Conservation (phyloP, 2,888 invertebrate species). For the Netelia fuscicornis region DNA sequence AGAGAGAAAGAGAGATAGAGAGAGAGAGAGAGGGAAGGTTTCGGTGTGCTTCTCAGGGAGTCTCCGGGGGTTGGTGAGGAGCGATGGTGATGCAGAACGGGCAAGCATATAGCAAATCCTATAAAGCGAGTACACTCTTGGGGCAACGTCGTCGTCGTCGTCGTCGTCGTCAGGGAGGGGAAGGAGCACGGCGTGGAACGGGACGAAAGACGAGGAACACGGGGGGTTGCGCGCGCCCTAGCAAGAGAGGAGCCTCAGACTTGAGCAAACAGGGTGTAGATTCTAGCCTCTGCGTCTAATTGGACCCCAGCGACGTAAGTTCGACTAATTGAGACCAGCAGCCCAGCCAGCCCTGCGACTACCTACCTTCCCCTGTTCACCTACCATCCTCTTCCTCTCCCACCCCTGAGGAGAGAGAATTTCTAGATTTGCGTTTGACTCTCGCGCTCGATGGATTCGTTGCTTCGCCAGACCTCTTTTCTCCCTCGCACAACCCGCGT, state of each 20-base stretch:
- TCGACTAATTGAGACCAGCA: conserved; percentile 85
- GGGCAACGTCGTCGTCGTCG: background rate
- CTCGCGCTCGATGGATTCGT: conserved; percentile 69
- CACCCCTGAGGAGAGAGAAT: conserved; percentile 58
- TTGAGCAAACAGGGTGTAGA: conserved; percentile 84
- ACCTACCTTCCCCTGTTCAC: conserved; percentile 9
- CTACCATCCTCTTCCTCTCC: too few relatives aligned
- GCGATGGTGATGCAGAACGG: conserved; percentile 68
- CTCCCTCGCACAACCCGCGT: background rate
- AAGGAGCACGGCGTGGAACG: conserved; percentile 3
- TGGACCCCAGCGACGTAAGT: conserved; percentile 85
- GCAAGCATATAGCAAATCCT: conserved; percentile 54
- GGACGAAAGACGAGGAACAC: background rate
- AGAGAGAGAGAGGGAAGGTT: conserved; percentile 11
- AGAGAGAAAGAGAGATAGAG: background rate
- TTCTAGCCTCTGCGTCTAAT: conserved; percentile 82
- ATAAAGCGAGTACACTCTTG: conserved; percentile 39
- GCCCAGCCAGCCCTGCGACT: conserved; percentile 49
- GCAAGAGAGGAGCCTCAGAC: conserved; percentile 77
- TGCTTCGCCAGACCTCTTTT: conserved; percentile 56
- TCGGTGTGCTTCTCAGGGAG: conserved; percentile 21
- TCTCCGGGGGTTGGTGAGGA: conserved; percentile 28
- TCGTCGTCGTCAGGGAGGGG: conserved; percentile 21
- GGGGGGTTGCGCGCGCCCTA: conserved; percentile 35
- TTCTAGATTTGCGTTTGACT: conserved; percentile 72